Evolutionary conservation across 30 jellyfish, hydroid and myxozoan species (phyloP).

Genomic region (Aurelia sp.): DNA sequence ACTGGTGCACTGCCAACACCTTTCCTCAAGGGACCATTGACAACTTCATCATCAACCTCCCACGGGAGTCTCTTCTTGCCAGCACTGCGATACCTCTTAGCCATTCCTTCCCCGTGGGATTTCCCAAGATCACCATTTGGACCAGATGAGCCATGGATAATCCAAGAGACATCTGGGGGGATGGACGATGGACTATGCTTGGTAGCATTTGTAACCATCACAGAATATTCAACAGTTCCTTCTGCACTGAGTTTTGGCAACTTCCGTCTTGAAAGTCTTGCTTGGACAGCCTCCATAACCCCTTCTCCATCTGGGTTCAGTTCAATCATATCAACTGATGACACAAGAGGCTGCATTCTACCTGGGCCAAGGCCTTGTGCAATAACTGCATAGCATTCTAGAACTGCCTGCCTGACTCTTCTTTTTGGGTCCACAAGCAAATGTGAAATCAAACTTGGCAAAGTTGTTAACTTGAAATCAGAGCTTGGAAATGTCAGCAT

Average conservation of each 20-base stretch:
- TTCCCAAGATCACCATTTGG: slow-evolving; percentile 13
- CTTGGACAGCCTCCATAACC: slow-evolving; percentile 91
- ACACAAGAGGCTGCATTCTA: slow-evolving; percentile 88
- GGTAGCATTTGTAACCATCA: slow-evolving; percentile 56
- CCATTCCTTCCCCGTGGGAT: slow-evolving; percentile 35
- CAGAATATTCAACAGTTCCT: slow-evolving; percentile 80
- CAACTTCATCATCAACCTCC: slow-evolving; percentile 60
- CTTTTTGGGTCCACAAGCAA: slow-evolving; percentile 70
- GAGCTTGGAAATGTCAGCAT: slow-evolving; percentile 90
- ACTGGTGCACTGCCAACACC: slow-evolving; percentile 93
- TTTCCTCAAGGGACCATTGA: slow-evolving; percentile 55
- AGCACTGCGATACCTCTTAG: slow-evolving; percentile 83
- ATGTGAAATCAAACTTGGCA: slow-evolving; percentile 74
- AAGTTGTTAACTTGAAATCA: slow-evolving; percentile 66
- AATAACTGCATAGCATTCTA: slow-evolving; percentile 91
- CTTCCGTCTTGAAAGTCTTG: slow-evolving; percentile 82
- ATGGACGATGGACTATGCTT: slow-evolving; percentile 23
- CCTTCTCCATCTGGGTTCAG: slow-evolving; percentile 83
- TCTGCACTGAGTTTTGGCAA: slow-evolving; percentile 78
- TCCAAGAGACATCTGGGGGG: slow-evolving; percentile 94
- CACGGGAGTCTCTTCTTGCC: slow-evolving; percentile 87
- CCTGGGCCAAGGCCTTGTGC: slow-evolving; percentile 98
- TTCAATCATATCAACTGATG: slow-evolving; percentile 93
- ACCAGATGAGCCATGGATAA: slow-evolving; percentile 67
- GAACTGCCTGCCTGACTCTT: slow-evolving; percentile 86